A percentile compares a stretch with the other conserved stretches of the same genome.
Conservation (phyloP, 2,888 invertebrate genomes). For the Eurytoma adleriae region DNA sequence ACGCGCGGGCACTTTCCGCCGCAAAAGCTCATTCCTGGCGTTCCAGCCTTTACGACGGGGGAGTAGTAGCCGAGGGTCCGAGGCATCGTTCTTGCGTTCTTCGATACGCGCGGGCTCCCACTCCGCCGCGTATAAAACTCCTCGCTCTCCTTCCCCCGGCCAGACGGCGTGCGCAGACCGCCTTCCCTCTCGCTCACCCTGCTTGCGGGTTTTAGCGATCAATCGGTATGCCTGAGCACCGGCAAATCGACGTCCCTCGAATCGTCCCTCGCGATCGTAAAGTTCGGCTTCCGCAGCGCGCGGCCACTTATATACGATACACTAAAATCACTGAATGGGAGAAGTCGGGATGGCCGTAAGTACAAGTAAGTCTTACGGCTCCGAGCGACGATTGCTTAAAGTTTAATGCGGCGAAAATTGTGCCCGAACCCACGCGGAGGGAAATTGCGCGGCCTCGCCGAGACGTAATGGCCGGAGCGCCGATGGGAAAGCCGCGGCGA, state of each 20-base stretch:
- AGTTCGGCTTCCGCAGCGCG: slow-evolving; percentile 11
- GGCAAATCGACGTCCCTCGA: slow-evolving; percentile 28
- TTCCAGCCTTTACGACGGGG: slow-evolving; percentile 57
- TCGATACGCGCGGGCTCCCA: no score
- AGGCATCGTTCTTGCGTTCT: slow-evolving; percentile 2
- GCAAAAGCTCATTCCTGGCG: slow-evolving; percentile 56
- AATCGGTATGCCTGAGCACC: slow-evolving; percentile 33
- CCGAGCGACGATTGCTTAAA: slow-evolving; percentile 9
- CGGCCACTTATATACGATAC: slow-evolving; percentile 2
- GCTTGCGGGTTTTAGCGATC: slow-evolving; percentile 20
- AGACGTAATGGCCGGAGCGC: not conserved
- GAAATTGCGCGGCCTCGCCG: not conserved
- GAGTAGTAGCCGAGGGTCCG: slow-evolving; percentile 9
- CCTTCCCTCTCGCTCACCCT: not conserved
- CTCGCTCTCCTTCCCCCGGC: not conserved
- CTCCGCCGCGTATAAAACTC: slow-evolving; percentile 20
- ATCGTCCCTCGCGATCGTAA: slow-evolving; percentile 33
- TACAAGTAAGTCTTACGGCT: not conserved
- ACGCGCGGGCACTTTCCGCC: not conserved
- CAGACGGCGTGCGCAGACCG: slow-evolving; percentile 5
- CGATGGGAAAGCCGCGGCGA: slow-evolving; percentile 15
- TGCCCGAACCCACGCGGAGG: not conserved
- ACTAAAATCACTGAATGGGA: slow-evolving; percentile 7
- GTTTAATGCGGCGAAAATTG: slow-evolving; percentile 31
- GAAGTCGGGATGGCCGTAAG: not conserved